Percentiles rank a stretch among this genome's conserved stretches.
Evolutionary conservation across 1,140 invertebrate genomes (phyloP).

Genomic region (Drosophila bocqueti): DNA sequence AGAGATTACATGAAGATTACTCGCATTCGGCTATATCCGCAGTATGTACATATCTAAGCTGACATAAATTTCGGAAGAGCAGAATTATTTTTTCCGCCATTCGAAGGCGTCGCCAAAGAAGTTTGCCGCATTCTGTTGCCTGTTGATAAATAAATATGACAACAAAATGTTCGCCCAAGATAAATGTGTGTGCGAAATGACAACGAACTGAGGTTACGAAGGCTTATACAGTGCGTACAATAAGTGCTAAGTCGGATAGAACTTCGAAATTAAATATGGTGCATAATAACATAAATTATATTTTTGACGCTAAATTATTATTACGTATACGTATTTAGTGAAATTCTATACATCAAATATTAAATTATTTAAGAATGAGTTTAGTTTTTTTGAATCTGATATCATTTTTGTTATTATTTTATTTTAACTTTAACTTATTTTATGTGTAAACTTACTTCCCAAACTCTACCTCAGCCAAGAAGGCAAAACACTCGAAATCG

Average conservation of each 20-base stretch:
- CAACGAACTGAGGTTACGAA: constrained; percentile 3
- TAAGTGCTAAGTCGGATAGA: background rate
- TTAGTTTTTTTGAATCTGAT: background rate
- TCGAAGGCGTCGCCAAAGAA: constrained; percentile 70
- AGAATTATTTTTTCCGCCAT: constrained; percentile 41
- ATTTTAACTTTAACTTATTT: background rate
- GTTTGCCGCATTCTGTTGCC: constrained; percentile 62
- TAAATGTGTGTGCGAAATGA: constrained; percentile 35
- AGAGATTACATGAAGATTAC: constrained; percentile 35
- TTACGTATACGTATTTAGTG: background rate
- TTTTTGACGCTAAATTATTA: no score
- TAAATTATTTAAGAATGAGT: background rate
- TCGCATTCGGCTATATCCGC: constrained; percentile 10
- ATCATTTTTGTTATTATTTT: background rate
- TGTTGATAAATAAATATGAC: constrained; percentile 74
- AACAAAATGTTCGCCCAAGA: constrained; percentile 49
- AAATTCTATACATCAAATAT: background rate
- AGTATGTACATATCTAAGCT: constrained; percentile 35
- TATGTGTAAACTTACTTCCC: background rate
- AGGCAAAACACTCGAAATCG: constrained; percentile 43
- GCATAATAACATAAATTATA: background rate
- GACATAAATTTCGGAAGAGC: constrained; percentile 43
- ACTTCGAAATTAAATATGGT: background rate
- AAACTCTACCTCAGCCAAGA: background rate
- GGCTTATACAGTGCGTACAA: constrained; percentile 15